These are phyloP conservation scores for Cygnus olor DNA, from an alignment of 2,797 vertebrate species.

Conservation along the genomic window DNA sequence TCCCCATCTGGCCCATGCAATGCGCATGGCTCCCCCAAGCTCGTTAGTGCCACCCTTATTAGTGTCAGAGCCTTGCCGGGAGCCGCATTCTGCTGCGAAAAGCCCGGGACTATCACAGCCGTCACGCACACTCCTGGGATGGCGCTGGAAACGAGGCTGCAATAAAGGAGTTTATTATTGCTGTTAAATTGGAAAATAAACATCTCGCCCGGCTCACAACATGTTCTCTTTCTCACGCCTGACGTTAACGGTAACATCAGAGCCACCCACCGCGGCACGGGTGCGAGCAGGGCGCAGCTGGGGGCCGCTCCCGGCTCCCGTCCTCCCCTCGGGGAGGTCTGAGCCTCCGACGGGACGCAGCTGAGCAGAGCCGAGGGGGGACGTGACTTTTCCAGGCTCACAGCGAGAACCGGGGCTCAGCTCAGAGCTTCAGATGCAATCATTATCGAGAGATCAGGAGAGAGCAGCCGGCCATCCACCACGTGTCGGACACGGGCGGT, in stretches of 20 bases:
- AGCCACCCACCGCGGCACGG: background rate
- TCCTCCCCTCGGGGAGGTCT: background rate
- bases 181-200: slow-evolving; percentile 64
- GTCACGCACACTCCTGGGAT: background rate
- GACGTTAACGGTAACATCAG: background rate
- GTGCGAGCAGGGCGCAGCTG: background rate
- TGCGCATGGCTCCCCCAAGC: background rate
- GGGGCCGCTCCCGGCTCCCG: too few species aligned
- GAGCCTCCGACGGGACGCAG: background rate
- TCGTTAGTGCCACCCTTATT: background rate
- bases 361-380: background rate
- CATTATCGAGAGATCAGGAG: too few species aligned
- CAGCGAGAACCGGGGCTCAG: background rate
- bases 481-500: fast-evolving
- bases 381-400: fast-evolving
- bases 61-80: background rate
- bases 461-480: too few species aligned
- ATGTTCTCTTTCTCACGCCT: background rate
- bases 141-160: slow-evolving; percentile 43
- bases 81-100: background rate
- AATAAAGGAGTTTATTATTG: slow-evolving; percentile 59
- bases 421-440: too few species aligned
- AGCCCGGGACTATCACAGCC: background rate
- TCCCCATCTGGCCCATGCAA: too few species aligned
- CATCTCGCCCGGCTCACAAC: background rate